phyloP scores from a whole-genome alignment of 1,140 invertebrate species.

The Conus betulinus region DNA sequence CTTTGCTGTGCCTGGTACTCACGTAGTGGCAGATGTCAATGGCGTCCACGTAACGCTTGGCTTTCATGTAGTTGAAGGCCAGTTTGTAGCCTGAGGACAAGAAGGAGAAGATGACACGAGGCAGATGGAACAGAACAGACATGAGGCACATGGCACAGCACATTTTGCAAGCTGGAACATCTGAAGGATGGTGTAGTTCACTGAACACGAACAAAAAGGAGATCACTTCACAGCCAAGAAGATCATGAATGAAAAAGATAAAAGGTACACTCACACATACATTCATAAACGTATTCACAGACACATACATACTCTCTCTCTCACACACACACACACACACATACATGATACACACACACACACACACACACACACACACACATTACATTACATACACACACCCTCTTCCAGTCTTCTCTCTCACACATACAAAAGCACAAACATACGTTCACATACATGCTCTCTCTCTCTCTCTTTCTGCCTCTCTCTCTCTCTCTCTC shows the following conservation, averaged over 20 bases:
- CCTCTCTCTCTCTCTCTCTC: not conserved
- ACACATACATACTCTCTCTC: too few relatives aligned
- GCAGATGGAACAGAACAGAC: too few relatives aligned
- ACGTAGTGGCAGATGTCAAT: constrained; percentile 90
- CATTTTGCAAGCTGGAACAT: too few relatives aligned
- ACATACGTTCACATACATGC: not conserved
- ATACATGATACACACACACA: not conserved
- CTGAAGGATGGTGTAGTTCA: too few relatives aligned
- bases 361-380: not conserved
- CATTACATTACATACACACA: not conserved
- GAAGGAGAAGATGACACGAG: too few relatives aligned
- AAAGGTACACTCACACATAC: too few relatives aligned
- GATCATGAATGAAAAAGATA: too few relatives aligned
- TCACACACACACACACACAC: not conserved
- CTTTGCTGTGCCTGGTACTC: constrained; percentile 53
- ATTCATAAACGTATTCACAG: too few relatives aligned
- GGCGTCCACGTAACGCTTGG: constrained; percentile 90
- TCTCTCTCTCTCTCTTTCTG: not conserved
- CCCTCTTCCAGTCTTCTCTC: not conserved
- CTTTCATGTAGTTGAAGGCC: constrained; percentile 93
- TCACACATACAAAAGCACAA: not conserved
- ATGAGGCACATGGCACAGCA: too few relatives aligned
- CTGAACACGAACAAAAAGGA: too few relatives aligned
- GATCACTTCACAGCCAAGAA: too few relatives aligned
- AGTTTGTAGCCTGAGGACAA: constrained; percentile 87